Evolutionary conservation across 2,888 invertebrate genomes (phyloP), one percentile per base, ranked within the genome.

Genomic region (Orthosia gothica): DNA sequence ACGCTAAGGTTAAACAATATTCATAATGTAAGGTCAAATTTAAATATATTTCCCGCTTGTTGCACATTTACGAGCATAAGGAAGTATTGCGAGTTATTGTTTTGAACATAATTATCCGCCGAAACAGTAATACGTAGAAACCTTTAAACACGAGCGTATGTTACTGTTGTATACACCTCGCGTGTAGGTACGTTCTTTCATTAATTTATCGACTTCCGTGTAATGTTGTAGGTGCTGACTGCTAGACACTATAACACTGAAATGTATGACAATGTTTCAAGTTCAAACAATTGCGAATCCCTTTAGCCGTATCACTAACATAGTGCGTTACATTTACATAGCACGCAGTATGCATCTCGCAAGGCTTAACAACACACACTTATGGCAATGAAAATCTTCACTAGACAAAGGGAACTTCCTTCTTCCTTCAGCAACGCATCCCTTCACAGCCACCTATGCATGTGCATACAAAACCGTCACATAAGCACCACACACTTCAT

Each of bases 31-130:
- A 80, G 86, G 84, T 76, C 86, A 76, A 49, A 45, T 72, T 72
- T 52, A 52, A 78, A 72, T 54, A 72, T 63, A 47, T 81, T 81
- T 79, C 72, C 78, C 81, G 54, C 23, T 70, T 55, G 49, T 71
- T 81, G 23, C 73, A 81, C 71, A 74, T 79, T 79, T 57, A 63
- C 69, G 49, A 49, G 18, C 59, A 76, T 71, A 67, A 82, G 83
- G 83, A 84, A 82, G 69, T 79, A 32, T 50, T 23, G n/a, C 55
- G 70, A 71, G 47, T 67, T 66, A 79, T 80, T 71, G 58, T 71
- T 71, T 40, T 49, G 47, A 54, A 67, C 7, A 26, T 64, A 32
- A 70, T 62, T 76, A 75, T 73, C 69, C 72, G 54, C 67, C 55
- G 58, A 81, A 85, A 70, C 45, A 58, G 54, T 49, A 55, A 67